Conservation (phyloP, 2,888 invertebrate species). For the Rosalia funebris region DNA sequence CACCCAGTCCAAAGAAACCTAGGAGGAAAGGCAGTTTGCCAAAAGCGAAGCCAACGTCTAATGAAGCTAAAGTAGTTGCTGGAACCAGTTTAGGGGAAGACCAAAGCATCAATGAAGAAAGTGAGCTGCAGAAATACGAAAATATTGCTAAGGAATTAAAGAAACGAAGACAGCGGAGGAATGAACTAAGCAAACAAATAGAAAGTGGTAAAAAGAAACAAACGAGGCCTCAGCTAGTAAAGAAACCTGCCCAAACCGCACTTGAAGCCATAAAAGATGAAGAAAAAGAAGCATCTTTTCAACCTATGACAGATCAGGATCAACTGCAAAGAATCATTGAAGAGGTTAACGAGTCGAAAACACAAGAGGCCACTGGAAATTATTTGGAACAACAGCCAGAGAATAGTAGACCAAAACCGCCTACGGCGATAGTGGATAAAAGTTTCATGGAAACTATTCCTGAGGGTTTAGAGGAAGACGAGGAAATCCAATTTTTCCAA, state of each 20-base stretch:
- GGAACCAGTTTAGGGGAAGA: neutral
- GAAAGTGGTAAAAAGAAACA: constrained; percentile 20
- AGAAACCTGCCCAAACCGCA: no score
- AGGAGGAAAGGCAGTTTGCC: constrained; percentile 15
- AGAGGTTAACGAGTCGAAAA: no score
- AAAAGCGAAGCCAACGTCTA: neutral
- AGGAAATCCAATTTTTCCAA: constrained; percentile 52
- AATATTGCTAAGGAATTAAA: constrained; percentile 34
- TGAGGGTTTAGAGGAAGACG: constrained; percentile 46
- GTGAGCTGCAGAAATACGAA: constrained; percentile 36
- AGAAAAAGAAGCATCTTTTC: no score
- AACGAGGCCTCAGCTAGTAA: constrained; percentile 8
- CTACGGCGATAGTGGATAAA: neutral
- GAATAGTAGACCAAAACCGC: neutral
- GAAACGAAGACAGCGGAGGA: constrained; percentile 34
- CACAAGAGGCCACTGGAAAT: no score
- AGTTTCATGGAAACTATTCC: constrained; percentile 29
- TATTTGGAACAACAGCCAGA: neutral
- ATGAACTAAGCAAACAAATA: constrained; percentile 29
- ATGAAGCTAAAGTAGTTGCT: constrained; percentile 14
- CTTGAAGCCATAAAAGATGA: neutral
- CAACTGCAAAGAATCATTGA: no score
- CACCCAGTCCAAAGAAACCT: constrained; percentile 23
- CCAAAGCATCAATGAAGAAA: constrained; percentile 27
- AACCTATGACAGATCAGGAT: no score